A percentile compares a stretch with the other conserved stretches of the same genome.
Conservation (phyloP, 2,797 vertebrate genomes). For the Muscicapa striata region DNA sequence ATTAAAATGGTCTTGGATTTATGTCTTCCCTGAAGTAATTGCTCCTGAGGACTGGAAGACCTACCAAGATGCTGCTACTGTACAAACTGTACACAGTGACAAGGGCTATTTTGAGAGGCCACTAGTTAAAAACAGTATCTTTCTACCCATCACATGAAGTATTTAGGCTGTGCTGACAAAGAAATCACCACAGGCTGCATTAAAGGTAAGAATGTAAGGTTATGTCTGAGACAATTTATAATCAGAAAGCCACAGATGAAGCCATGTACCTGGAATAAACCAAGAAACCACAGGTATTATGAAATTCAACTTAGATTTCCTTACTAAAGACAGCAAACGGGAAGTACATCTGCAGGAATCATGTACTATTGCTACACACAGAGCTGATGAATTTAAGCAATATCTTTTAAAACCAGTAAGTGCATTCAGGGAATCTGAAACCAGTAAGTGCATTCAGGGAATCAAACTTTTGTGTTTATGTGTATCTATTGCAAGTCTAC, state of each 20-base stretch:
- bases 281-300: neutral
- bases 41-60: neutral
- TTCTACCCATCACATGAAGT: neutral
- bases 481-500: conserved; percentile 45
- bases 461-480: conserved; percentile 36
- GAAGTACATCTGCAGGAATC: neutral
- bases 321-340: conserved; percentile 60
- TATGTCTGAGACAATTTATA: neutral
- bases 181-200: neutral
- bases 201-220: neutral
- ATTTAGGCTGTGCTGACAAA: neutral
- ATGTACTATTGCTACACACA: conserved; percentile 4
- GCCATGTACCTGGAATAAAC: neutral
- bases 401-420: conserved; percentile 54
- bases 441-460: conserved; percentile 38
- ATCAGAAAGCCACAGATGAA: neutral
- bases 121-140: neutral
- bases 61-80: neutral
- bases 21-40: neutral
- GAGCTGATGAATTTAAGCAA: conserved; percentile 59
- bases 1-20: neutral
- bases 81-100: neutral
- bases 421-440: conserved; percentile 56
- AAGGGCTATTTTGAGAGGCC: neutral
- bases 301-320: conserved; percentile 19